Evolutionary conservation across 2,797 vertebrate species (phyloP).

Genomic region (Rhynchotus rufescens): DNA sequence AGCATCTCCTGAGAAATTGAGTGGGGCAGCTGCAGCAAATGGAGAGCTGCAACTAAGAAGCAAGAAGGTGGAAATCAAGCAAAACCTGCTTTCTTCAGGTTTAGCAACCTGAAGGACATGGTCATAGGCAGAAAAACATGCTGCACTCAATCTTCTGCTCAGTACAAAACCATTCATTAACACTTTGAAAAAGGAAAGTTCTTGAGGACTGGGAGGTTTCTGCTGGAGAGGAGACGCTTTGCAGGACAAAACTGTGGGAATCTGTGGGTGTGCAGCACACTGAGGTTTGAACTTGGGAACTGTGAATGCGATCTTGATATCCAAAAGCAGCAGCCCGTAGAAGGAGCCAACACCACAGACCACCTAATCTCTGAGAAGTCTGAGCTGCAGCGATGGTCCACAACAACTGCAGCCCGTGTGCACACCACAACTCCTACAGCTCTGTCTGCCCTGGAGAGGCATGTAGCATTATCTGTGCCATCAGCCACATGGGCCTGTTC

Average conservation of each 20-base stretch:
- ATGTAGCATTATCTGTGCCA: neutral
- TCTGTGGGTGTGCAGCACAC: conserved; percentile 28
- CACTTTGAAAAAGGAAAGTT: neutral
- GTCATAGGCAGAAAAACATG: neutral
- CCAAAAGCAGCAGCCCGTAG: conserved; percentile 13
- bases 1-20: neutral
- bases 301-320: neutral
- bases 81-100: neutral
- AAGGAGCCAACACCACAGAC: conserved; percentile 40
- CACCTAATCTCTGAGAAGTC: conserved; percentile 28
- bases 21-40: neutral
- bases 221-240: neutral
- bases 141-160: rapidly evolving
- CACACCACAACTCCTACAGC: neutral
- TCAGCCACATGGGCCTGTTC: neutral
- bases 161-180: neutral
- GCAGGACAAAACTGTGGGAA: conserved; percentile 51
- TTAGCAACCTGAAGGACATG: neutral
- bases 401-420: neutral
- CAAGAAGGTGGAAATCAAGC: neutral
- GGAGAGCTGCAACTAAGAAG: rapidly evolving
- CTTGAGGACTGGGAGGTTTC: neutral
- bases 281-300: conserved; percentile 51
- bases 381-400: neutral
- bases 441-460: neutral